Percentiles rank a stretch among this genome's conserved stretches.
phyloP scores from a whole-genome alignment of 2,113 vertebrate genomes.

The Himantopus leucocephalus region DNA sequence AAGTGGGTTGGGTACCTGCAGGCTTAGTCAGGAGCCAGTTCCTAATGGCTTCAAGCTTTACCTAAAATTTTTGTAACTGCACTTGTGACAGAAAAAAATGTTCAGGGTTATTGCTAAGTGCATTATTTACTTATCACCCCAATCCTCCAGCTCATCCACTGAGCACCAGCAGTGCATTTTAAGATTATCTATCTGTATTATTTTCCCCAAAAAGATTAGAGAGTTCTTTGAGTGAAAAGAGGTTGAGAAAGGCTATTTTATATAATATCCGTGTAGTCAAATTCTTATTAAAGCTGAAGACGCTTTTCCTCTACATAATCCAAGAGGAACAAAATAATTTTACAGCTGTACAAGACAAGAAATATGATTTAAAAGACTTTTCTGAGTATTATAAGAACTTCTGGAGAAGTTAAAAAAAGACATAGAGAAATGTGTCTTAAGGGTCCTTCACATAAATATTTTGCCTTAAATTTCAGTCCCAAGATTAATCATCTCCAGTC shows the following conservation, averaged over 20 bases:
- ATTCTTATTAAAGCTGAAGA: slow-evolving; percentile 1
- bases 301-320: background rate
- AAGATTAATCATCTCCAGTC: slow-evolving; percentile 32
- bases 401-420: slow-evolving; percentile 49
- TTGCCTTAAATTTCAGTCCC: slow-evolving; percentile 25
- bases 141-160: background rate
- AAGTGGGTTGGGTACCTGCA: background rate
- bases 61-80: background rate
- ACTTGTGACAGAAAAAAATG: background rate
- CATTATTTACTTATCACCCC: background rate
- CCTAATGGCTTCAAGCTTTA: background rate
- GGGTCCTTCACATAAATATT: slow-evolving; percentile 48
- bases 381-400: slow-evolving; percentile 44
- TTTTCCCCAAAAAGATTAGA: background rate
- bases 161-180: background rate
- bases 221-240: background rate
- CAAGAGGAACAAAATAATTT: slow-evolving; percentile 39
- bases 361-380: slow-evolving; percentile 33
- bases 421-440: slow-evolving; percentile 30
- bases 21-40: background rate
- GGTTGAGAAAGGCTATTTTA: background rate
- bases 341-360: background rate
- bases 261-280: background rate
- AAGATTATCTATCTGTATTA: background rate
- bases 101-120: background rate